Evolutionary conservation across 1,140 invertebrate genomes (phyloP).

Genomic region (Zelostemma sp.): DNA sequence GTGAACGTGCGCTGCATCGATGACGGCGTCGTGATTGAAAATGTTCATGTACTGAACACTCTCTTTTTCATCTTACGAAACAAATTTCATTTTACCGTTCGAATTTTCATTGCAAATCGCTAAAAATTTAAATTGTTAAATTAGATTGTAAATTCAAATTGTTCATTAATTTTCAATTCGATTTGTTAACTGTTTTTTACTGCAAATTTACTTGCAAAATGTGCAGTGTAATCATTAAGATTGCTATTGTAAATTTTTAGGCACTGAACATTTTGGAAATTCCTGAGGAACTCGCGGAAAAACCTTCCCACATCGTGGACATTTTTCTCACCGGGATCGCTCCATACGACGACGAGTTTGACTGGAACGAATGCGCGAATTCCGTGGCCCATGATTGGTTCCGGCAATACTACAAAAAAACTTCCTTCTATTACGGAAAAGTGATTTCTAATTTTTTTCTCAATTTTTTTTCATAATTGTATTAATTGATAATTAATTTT

Average conservation of each 20-base stretch:
- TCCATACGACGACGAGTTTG: conserved; percentile 61
- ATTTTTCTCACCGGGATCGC: conserved; percentile 55
- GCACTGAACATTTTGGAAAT: conserved; percentile 51
- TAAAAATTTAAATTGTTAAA: no score
- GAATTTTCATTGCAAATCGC: no score
- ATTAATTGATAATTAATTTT: conserved; percentile 10
- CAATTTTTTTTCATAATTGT: conserved; percentile 8
- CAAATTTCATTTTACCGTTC: no score
- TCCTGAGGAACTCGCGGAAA: conserved; percentile 50
- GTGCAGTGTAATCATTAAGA: no score
- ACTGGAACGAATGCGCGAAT: conserved; percentile 56
- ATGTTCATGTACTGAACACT: conserved; percentile 42
- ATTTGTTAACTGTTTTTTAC: not conserved
- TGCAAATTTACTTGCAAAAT: not conserved
- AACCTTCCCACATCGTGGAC: conserved; percentile 54
- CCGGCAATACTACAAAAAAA: conserved; percentile 38
- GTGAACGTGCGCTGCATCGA: conserved; percentile 58
- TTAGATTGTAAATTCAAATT: no score
- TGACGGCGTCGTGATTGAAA: conserved; percentile 45
- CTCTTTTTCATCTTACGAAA: not conserved
- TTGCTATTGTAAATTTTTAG: conserved; percentile 39
- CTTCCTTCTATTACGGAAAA: conserved; percentile 52
- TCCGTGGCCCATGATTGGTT: conserved; percentile 52
- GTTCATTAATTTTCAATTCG: no score
- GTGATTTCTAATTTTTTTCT: conserved; percentile 28